Conservation (phyloP, 2,113 vertebrate species). For the Ramphastos sulfuratus region DNA sequence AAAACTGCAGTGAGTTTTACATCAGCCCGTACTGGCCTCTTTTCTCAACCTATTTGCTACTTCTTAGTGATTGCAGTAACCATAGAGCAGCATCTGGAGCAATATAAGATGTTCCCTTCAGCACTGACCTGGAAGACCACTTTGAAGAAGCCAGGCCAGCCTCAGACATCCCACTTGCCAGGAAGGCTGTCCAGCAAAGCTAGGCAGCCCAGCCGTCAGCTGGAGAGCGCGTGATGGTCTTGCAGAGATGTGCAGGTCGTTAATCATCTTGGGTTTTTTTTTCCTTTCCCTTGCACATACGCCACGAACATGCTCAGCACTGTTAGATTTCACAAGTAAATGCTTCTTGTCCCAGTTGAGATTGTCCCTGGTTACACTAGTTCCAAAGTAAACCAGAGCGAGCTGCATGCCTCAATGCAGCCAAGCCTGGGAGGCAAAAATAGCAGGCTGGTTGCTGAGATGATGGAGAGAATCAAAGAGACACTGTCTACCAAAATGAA, state of each 20-base stretch:
- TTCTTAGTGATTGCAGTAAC: not conserved
- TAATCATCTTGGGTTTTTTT: fast-evolving
- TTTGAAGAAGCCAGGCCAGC: not conserved
- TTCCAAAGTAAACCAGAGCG: conserved; percentile 22
- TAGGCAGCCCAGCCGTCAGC: not conserved
- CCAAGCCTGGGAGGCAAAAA: conserved; percentile 2
- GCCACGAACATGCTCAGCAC: not conserved
- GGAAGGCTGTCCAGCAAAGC: not conserved
- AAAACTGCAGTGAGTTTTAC: not conserved
- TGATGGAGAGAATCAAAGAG: conserved; percentile 46
- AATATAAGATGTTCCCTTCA: not conserved
- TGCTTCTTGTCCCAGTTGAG: not conserved
- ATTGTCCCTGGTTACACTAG: not conserved
- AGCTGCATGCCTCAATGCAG: not conserved
- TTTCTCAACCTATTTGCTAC: not conserved
- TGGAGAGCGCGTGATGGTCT: not conserved
- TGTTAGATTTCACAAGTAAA: conserved; percentile 52
- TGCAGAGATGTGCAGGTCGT: not conserved
- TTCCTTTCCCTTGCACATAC: not conserved
- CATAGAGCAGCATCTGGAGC: not conserved
- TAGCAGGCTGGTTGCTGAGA: conserved; percentile 22
- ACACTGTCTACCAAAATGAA: conserved; percentile 45
- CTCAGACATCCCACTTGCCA: fast-evolving
- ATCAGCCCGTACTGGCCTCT: not conserved
- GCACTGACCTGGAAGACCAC: not conserved